Evolutionary conservation across 2,888 invertebrate species (phyloP), one percentile per base, ranked within the genome.

Genomic region (Tetrapedia diversipes): DNA sequence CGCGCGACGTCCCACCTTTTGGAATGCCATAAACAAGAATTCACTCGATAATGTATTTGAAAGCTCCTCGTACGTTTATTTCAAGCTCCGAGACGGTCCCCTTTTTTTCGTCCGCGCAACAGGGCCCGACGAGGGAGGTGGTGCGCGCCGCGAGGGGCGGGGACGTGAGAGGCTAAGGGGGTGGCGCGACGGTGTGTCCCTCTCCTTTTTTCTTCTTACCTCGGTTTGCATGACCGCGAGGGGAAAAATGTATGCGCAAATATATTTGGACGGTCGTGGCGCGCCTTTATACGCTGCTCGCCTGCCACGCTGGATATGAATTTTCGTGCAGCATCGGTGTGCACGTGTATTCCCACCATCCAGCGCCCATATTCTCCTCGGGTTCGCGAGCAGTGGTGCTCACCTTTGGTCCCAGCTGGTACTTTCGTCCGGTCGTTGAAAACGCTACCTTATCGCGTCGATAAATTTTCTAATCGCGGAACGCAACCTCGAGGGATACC

Each of bases 331-430:
- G 83, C 83, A 84, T 80, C 77, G 66, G 75, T 73, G 71, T 81
- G 82, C 85, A 83, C 85, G 66, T 85, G 84, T 85, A 85, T 85
- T 84, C 84, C 83, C 85, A 85, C 84, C 84, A 72, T 84, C 79
- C 77, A 32, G 59, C 82, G 80, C 67, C 79, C 84, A 81, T 84
- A 84, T 85, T 83, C 84, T 82, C 71, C 61, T 43, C 66, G 32
- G 56, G 45, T 73, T 68, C 57, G 80, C 54, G 56, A 7, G 2
- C 84, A 84, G 84, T 70, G 84, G 81, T 81, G 75, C 84, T 84
- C 84, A 77, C 59, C 2, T 29, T n/a, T 14, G 6, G 16, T 19
- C 19, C 8, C 11, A n/a, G n/a, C n/a, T n/a, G n/a, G n/a, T 8
- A 6, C 6, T 49, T 16, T n/a, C 29, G 4, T 24, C n/a, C 11